Percentiles rank a stretch among this genome's conserved stretches.
phyloP scores from a whole-genome alignment of 2,113 vertebrate species.

The Plestiodon gilberti region DNA sequence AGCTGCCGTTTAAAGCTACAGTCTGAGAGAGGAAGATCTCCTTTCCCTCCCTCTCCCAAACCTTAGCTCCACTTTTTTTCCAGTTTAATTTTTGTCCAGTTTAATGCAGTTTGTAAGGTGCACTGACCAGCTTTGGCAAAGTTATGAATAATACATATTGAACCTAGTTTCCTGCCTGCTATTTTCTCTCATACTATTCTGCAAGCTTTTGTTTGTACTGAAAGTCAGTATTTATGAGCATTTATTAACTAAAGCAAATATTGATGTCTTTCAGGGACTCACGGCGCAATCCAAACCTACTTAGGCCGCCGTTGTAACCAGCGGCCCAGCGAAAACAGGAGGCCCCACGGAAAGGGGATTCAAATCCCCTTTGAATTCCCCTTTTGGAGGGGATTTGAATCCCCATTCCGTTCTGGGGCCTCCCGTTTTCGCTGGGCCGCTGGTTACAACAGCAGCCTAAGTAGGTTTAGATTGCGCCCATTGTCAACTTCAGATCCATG shows the following conservation, averaged over 20 bases:
- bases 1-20: conserved; percentile 26
- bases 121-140: neutral
- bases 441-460: no score
- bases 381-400: no score
- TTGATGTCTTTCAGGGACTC: neutral
- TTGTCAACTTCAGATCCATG: neutral
- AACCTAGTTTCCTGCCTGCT: conserved; percentile 7
- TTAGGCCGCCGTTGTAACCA: no score
- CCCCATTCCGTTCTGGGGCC: no score
- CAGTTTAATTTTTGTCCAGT: neutral
- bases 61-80: neutral
- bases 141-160: conserved; percentile 13
- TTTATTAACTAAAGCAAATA: conserved; percentile 14
- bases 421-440: no score
- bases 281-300: no score
- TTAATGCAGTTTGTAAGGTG: conserved; percentile 13
- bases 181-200: neutral
- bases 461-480: no score
- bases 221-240: neutral
- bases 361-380: no score
- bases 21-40: conserved; percentile 11
- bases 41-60: neutral
- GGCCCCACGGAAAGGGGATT: no score
- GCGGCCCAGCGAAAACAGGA: no score
- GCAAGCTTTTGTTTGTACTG: neutral